Base-by-base conservation (phyloP, 2,797 vertebrate species). In the Microctenopoma lineatum region DNA sequence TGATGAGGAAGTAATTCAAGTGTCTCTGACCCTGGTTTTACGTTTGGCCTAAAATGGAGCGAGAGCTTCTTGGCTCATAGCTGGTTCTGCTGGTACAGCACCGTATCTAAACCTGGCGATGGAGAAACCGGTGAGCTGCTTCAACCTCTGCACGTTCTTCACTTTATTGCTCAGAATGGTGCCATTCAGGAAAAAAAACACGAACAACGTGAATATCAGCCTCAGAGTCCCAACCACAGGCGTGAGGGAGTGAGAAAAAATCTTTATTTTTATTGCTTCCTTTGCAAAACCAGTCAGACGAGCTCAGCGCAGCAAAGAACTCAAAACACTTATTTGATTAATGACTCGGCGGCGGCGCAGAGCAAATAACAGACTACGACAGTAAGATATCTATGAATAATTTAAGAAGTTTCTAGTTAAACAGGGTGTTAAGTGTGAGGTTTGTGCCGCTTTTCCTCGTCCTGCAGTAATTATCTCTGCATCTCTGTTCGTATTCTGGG, bases 41-140 rank as follows among this genome's bases (percentile, higher is more conserved):
- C 2, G 1, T 11, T 65, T 34, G 4, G 0, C 15, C 1, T 38
- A 21, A 45, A 21, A 3, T 7, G 4, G 45, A 5, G 54, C 39
- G 14, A 1, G 11, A 41, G 39, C 12, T 14, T 21, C 1, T 38
- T 38, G 0, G 12, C 56, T 55, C 27, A 12, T 3, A 32, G 59
- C 5, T 38, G 61, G 47, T 53, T 53, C 18, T 11, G 6, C 12
- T 1, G 2, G 21, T 13, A 0, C 27, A 0, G 15, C 3, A 64
- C 12, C 15, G 50, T 4, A 52, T 44, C 51, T 4, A 25, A 44
- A 21, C 12, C 44, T 11, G 9, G 5, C 10, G 57, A 59, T n/a
- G 13, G 8, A 58, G n/a, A 9, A 29, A 44, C 36, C 36, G 7
- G 29, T 32, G 29, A 32, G 29, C 8, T 36, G 1, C 10, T 10